Base-by-base conservation (phyloP, 1,140 invertebrate genomes). In the Bombus impatiens region DNA sequence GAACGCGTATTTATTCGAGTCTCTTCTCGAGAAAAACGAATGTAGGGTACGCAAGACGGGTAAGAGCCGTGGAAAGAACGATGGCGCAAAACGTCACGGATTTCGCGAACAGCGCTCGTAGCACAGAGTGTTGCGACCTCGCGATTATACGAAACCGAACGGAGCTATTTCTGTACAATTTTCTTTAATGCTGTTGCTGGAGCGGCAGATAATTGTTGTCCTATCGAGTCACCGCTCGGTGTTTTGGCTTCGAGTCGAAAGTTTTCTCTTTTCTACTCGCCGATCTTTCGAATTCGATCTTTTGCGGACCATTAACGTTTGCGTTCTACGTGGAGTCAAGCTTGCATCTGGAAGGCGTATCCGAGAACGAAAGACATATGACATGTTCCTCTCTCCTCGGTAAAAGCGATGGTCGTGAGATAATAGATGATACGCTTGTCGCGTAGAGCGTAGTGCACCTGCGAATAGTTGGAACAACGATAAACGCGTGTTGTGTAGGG, bases 131-230 rank as follows among this genome's bases (percentile, higher is more conserved):
- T 18, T 67, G 15, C 15, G 65, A 67, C 65, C 87, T 89, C 86
- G 78, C 78, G 82, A 88, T 89, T 89, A 89, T 75, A 62, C 82
- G 74, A 88, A 81, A 80, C 71, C 68, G 47, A 89, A 88, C 70
- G 47, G 67, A 78, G 44, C 59, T 89, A 88, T 88, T 89, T 89
- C 35, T 18, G 35, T 68, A 68, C 9, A 1, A 3, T 68, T 68
- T 68, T 12, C 67, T 37, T 68, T 32, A 15, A 68, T 37, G 15
- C 35, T 25, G 32, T 37, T 68, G 67, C 67, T 37, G 35, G 67
- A 68, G 15, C 35, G 35, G 9, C 22, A 37, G 35, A 68, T 68
- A 32, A 68, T 68, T 12, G 65, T 32, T 13, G n/a, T 67, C 9
- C 6, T 9, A 32, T 35, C 65, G 65, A 67, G 32, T 67, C 2